Evolutionary conservation across 2,797 vertebrate species (phyloP).

Genomic region (Euthynnus affinis): DNA sequence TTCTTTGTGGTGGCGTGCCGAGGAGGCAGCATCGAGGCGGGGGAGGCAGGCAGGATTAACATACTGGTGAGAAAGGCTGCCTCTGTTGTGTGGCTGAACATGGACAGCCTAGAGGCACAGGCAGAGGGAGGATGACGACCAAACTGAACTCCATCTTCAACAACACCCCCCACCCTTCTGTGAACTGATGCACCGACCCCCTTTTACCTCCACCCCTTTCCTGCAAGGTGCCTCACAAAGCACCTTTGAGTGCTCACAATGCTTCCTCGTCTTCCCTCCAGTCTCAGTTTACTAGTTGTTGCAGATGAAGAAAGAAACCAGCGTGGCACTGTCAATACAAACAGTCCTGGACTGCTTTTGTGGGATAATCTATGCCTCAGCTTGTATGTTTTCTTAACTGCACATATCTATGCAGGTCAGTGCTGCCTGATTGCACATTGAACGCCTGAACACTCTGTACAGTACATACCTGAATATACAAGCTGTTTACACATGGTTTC

Average conservation of each 20-base stretch:
- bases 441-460: background rate
- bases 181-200: constrained; percentile 32
- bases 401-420: constrained; percentile 3
- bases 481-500: background rate
- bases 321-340: background rate
- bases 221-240: constrained; percentile 38
- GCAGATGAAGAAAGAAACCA: constrained; percentile 12
- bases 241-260: constrained; percentile 28
- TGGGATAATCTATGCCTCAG: background rate
- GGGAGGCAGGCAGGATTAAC: constrained; percentile 75
- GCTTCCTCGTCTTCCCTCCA: constrained; percentile 3
- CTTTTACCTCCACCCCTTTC: constrained; percentile 17
- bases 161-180: constrained; percentile 64
- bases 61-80: constrained; percentile 75
- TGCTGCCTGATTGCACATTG: background rate
- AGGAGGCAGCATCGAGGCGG: constrained; percentile 59
- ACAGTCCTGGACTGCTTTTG: background rate
- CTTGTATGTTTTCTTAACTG: constrained; percentile 3
- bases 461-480: background rate
- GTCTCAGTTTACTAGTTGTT: constrained; percentile 8
- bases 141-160: constrained; percentile 63
- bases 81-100: constrained; percentile 73
- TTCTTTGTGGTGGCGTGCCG: constrained; percentile 65
- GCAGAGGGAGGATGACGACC: constrained; percentile 73
- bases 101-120: constrained; percentile 66